Percentiles rank a stretch among this genome's conserved stretches.
phyloP scores from a whole-genome alignment of 2,113 vertebrate genomes.

The Triplophysa rosa region DNA sequence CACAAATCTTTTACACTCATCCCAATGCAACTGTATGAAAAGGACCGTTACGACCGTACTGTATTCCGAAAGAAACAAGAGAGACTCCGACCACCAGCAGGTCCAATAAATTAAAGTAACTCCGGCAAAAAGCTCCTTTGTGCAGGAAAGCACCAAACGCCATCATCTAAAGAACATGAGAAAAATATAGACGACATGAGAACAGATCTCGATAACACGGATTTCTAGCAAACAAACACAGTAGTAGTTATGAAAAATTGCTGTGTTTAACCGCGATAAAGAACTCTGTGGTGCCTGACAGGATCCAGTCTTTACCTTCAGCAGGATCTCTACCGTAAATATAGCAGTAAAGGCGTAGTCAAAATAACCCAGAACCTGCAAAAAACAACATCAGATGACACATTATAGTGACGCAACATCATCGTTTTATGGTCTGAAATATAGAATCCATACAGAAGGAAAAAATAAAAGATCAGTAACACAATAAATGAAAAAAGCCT shows the following conservation, averaged over 20 bases:
- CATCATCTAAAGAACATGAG: constrained; percentile 81
- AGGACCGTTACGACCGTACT: constrained; percentile 75
- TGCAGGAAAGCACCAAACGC: constrained; percentile 96
- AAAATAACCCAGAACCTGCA: constrained; percentile 99
- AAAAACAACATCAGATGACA: constrained; percentile 54
- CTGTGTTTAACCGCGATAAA: no score
- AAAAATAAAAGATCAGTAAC: no score
- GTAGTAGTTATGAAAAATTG: constrained; percentile 18
- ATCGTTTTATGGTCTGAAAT: no score
- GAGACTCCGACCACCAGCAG: constrained; percentile 97
- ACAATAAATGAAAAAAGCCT: no score
- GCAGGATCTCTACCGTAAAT: constrained; percentile 99
- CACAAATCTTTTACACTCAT: no score
- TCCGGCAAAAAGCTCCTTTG: constrained; percentile 97
- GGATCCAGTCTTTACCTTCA: constrained; percentile 86
- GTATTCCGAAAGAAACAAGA: constrained; percentile 95
- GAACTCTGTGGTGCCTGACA: no score
- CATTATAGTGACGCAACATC: no score
- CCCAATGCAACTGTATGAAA: no score
- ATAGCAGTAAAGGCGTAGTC: constrained; percentile 99
- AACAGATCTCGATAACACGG: background rate
- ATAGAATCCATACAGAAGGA: no score
- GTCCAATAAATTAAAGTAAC: constrained; percentile 97
- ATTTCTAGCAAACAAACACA: background rate
- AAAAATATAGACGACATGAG: background rate